Evolutionary conservation across 2,113 vertebrate species (phyloP).

Genomic region (Morphnarchus princeps): DNA sequence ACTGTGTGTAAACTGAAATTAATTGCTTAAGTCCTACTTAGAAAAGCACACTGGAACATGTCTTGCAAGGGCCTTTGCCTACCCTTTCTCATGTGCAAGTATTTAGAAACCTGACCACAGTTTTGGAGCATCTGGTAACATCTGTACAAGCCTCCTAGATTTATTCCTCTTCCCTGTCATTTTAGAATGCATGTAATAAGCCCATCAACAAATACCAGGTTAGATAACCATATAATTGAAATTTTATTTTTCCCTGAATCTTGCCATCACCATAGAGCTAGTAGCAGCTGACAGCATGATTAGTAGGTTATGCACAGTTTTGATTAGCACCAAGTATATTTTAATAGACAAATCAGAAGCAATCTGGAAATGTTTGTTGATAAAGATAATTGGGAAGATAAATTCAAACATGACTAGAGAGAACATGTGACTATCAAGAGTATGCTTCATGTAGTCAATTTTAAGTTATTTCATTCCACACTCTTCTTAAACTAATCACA

Average conservation of each 20-base stretch:
- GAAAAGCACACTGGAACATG: neutral
- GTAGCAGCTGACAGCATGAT: neutral
- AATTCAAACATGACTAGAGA: neutral
- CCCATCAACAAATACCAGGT: neutral
- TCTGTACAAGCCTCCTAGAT: neutral
- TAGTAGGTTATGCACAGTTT: neutral
- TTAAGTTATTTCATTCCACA: neutral
- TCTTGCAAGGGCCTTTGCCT: neutral
- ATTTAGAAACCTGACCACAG: neutral
- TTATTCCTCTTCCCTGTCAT: neutral
- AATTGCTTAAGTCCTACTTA: neutral
- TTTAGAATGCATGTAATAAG: neutral
- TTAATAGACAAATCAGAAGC: slow-evolving; percentile 24
- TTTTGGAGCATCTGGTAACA: neutral
- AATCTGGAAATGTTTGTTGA: slow-evolving; percentile 40
- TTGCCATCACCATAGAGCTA: neutral
- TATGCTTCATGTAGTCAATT: neutral
- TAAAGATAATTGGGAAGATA: slow-evolving; percentile 11
- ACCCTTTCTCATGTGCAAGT: neutral
- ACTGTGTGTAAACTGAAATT: neutral
- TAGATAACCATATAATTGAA: neutral
- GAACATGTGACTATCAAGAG: neutral
- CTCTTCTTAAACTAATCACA: neutral
- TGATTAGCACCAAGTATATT: neutral
- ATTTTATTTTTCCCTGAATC: neutral